Percentiles rank a stretch among this genome's conserved stretches.
These are phyloP conservation scores for Charanyca ferruginea DNA, from an alignment of 2,888 invertebrate genomes.

Conservation along the genomic window DNA sequence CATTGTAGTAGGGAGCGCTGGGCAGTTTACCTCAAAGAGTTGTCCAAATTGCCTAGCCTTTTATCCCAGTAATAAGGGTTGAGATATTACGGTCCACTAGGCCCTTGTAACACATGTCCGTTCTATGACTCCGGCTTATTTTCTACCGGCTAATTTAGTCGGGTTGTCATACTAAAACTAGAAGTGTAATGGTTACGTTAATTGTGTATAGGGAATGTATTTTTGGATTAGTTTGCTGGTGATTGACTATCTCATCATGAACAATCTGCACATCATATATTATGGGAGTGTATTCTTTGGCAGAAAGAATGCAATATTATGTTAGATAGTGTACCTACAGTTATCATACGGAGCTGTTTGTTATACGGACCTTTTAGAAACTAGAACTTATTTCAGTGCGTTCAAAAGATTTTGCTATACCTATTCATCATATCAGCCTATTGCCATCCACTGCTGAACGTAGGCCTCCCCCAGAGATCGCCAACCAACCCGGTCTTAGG, in stretches of 20 bases:
- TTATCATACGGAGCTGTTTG: too few relatives aligned
- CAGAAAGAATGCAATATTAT: too few relatives aligned
- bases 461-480: too few relatives aligned
- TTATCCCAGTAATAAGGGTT: slow-evolving; percentile 67
- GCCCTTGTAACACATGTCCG: slow-evolving; percentile 68
- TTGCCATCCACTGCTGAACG: too few relatives aligned
- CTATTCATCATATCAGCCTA: too few relatives aligned
- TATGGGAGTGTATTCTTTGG: too few relatives aligned
- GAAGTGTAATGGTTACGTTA: slow-evolving; percentile 21
- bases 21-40: slow-evolving; percentile 70
- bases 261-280: too few relatives aligned
- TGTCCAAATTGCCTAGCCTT: slow-evolving; percentile 60
- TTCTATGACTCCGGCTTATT: slow-evolving; percentile 57
- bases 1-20: slow-evolving; percentile 64
- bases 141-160: slow-evolving; percentile 50
- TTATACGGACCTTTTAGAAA: too few relatives aligned
- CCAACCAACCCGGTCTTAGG: too few relatives aligned
- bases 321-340: too few relatives aligned
- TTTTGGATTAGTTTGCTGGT: slow-evolving; percentile 14
- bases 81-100: slow-evolving; percentile 74
- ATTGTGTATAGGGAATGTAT: neutral
- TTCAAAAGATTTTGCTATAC: too few relatives aligned
- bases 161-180: slow-evolving; percentile 55
- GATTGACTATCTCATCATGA: neutral
- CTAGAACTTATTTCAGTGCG: too few relatives aligned